phyloP scores from a whole-genome alignment of 2,797 vertebrate species.

The Leptodactylus fallax region DNA sequence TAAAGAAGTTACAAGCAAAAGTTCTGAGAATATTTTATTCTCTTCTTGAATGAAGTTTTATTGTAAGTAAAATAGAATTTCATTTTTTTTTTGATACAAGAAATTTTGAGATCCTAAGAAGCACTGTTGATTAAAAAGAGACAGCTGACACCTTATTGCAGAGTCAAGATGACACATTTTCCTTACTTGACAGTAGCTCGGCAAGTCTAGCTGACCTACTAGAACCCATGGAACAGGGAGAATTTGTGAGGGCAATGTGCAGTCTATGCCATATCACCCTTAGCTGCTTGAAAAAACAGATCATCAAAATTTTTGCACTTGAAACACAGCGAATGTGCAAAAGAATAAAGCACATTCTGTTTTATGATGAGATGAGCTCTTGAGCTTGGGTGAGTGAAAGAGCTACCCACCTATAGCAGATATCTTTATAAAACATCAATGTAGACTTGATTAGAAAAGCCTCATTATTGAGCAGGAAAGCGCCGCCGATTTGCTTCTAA shows the following conservation, averaged over 20 bases:
- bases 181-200: background rate
- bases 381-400: conserved; percentile 5
- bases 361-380: conserved; percentile 27
- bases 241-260: background rate
- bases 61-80: background rate
- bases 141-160: background rate
- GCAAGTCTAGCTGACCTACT: conserved; percentile 18
- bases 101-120: background rate
- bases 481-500: conserved; percentile 11
- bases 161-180: conserved; percentile 17
- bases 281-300: background rate
- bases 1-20: background rate
- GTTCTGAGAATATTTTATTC: background rate
- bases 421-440: conserved; percentile 35
- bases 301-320: background rate
- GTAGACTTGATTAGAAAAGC: conserved; percentile 33
- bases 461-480: conserved; percentile 10
- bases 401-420: background rate
- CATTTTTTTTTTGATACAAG: background rate
- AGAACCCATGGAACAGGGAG: background rate
- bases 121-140: background rate
- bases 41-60: background rate
- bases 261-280: conserved; percentile 13
- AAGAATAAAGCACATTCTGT: conserved; percentile 22
- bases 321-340: background rate